A percentile compares a stretch with the other conserved stretches of the same genome.
Conservation (phyloP, 2,113 vertebrate genomes). For the Phalacrocorax aristotelis region DNA sequence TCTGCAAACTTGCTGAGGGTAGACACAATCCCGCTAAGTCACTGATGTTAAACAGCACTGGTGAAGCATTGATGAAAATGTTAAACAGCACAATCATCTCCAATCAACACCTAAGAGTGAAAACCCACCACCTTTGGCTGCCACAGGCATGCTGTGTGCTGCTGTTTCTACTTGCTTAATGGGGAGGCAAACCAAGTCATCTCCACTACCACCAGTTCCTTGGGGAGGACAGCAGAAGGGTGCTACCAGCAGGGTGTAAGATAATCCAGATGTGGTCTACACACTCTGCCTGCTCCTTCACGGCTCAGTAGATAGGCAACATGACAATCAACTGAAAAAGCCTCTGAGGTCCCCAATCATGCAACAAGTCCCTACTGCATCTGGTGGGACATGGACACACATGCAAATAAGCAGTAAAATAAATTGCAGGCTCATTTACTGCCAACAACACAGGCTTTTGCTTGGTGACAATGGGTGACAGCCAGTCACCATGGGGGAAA, state of each 20-base stretch:
- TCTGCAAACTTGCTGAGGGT: too few species aligned
- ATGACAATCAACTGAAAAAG: background rate
- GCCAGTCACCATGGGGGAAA: background rate
- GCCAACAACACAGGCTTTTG: background rate
- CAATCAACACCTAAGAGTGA: background rate
- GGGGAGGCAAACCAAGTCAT: background rate
- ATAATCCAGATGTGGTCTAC: background rate
- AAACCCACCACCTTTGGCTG: background rate
- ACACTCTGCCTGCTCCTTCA: background rate
- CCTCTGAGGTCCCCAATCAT: too few species aligned
- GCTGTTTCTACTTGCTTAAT: background rate
- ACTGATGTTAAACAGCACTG: too few species aligned
- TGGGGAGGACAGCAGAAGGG: background rate
- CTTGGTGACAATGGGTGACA: background rate
- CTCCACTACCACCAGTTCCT: background rate
- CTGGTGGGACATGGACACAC: background rate
- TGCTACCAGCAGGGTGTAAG: background rate
- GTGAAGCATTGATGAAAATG: too few species aligned
- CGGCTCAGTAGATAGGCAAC: background rate
- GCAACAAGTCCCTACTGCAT: background rate
- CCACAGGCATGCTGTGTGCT: fast-evolving
- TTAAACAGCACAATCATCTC: background rate
- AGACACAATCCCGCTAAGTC: too few species aligned
- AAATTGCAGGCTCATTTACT: background rate
- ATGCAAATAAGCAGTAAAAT: background rate